Conservation (phyloP, 2,888 invertebrate genomes). For the Drosophila robusta region DNA sequence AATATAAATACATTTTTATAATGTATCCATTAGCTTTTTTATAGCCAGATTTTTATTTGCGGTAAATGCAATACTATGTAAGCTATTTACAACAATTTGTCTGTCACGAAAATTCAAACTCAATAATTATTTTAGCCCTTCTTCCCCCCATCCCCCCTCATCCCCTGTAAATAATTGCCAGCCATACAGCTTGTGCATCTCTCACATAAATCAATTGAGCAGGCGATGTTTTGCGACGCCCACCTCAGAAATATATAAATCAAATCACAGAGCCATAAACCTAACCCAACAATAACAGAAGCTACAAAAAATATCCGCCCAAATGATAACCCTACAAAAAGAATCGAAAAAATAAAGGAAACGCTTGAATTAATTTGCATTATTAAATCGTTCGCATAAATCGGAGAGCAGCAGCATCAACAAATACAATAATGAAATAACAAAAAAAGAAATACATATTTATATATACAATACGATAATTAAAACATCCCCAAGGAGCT, state of each 20-base stretch:
- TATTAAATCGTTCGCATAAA: constrained; percentile 68
- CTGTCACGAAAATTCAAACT: background rate
- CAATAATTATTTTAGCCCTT: constrained; percentile 10
- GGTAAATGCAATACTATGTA: background rate
- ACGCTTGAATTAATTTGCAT: constrained; percentile 69
- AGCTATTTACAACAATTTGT: background rate
- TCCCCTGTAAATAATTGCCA: constrained; percentile 5
- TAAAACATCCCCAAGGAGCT: constrained; percentile 66
- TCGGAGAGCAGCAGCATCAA: constrained; percentile 36
- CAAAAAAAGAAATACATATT: constrained; percentile 2
- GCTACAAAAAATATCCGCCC: constrained; percentile 26
- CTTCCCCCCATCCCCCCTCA: background rate
- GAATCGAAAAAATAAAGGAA: constrained; percentile 18
- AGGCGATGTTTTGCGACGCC: constrained; percentile 15
- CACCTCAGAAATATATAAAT: constrained; percentile 42
- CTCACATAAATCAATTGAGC: constrained; percentile 43
- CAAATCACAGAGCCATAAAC: constrained; percentile 45
- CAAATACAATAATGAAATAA: constrained; percentile 46
- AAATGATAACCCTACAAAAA: constrained; percentile 28
- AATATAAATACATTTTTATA: too few relatives aligned
- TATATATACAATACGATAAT: constrained; percentile 62
- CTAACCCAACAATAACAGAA: constrained; percentile 35
- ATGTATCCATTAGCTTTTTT: too few relatives aligned
- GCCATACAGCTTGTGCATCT: constrained; percentile 4
- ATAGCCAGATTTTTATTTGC: background rate